Percentiles rank a stretch among this genome's conserved stretches.
These are phyloP conservation scores for Sebastes variabilis DNA, from an alignment of 2,797 vertebrate genomes.

Conservation along the genomic window DNA sequence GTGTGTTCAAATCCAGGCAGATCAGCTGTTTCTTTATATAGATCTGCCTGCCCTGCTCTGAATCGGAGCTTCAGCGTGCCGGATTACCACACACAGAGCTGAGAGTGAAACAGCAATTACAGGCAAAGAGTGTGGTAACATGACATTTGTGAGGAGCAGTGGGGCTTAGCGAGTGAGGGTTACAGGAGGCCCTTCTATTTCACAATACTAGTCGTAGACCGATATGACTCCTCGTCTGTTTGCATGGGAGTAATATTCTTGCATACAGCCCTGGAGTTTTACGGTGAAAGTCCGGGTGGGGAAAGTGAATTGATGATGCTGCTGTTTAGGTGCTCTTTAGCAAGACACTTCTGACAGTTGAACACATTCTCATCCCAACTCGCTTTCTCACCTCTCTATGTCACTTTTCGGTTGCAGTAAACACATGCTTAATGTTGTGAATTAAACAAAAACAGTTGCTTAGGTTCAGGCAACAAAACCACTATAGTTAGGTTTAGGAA, in stretches of 20 bases:
- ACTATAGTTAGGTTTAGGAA: too few species aligned
- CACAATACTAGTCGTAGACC: constrained; percentile 21
- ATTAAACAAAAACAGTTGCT: too few species aligned
- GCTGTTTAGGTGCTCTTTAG: neutral
- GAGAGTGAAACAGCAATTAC: constrained; percentile 55
- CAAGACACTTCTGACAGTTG: neutral
- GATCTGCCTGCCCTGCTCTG: constrained; percentile 22
- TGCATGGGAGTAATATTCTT: constrained; percentile 27
- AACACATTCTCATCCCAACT: too few species aligned
- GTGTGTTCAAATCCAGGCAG: constrained; percentile 56
- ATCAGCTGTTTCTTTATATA: constrained; percentile 75
- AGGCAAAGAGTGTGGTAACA: constrained; percentile 38
- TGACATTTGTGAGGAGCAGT: constrained; percentile 42
- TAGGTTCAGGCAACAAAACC: too few species aligned
- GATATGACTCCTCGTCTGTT: constrained; percentile 34
- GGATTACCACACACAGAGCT: constrained; percentile 48
- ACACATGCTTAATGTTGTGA: too few species aligned
- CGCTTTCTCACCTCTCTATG: too few species aligned
- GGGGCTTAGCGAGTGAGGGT: constrained; percentile 6
- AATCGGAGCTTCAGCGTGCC: constrained; percentile 23
- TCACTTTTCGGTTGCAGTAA: too few species aligned
- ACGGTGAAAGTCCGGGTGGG: constrained; percentile 15
- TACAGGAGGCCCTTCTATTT: constrained; percentile 34
- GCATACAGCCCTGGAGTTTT: neutral
- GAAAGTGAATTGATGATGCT: neutral